Evolutionary conservation across 35 echinoderm and acorn worm genomes (phyloP), one percentile per base, ranked within the genome.

Genomic region (Lytechinus pictus): DNA sequence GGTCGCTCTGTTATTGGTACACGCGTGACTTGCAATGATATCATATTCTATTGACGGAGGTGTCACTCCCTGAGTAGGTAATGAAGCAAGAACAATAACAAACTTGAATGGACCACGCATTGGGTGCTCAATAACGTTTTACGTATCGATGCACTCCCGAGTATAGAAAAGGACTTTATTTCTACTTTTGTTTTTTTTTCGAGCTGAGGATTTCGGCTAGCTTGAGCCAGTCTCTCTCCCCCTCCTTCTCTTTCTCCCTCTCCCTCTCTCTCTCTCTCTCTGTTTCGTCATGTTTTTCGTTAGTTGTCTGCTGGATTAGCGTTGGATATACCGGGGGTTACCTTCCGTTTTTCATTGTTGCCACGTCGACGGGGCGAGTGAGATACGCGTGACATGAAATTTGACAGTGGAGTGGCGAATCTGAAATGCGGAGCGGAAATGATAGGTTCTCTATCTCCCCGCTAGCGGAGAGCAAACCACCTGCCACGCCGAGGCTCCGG

Each of bases 321-420:
- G 52, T 29, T 27, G 53, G 92, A 93, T 93, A 93, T 93, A 10
- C 13, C 57, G 92, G 92, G n/a, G 29, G 54, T 54, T 93, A 13
- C 92, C 53, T 93, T 93, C 92, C 92, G 92, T 57, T 93, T 57
- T 54, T 93, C n/a, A 79, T 93, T 93, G 92, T 93, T 19, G 92
- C 21, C 92, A 54, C 12, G 53, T 57, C 92, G 51, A 53, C 92
- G 7, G 51, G 13, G 92, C 19, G 3, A 54, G 52, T 58, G 92
- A 93, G 92, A 93, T 93, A 93, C 53, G 92, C 92, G 92, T 93
- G 92, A 93, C 92, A 57, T 55, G 92, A 93, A 93, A 93, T 93
- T 93, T 93, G 92, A 93, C 92, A 93, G 92, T 57, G 92, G 54
- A 93, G 13, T 93, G 54, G 92, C 92, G 54, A 93, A 93, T 53